Evolutionary conservation across 2,797 vertebrate species (phyloP).

Genomic region (Phoeniculus purpureus): DNA sequence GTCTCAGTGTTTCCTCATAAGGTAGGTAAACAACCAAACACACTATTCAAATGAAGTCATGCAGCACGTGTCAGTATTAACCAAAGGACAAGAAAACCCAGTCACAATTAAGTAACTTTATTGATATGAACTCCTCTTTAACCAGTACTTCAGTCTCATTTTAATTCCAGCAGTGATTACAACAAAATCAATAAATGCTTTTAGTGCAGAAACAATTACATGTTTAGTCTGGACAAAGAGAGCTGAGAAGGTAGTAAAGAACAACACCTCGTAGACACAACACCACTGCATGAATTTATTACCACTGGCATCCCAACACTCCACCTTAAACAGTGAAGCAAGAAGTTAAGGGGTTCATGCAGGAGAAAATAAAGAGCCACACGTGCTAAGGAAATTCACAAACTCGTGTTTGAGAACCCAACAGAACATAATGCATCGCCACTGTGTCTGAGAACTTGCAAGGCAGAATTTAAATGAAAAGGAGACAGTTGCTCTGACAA

Average conservation of each 20-base stretch:
- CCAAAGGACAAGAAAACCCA: not conserved
- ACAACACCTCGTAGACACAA: not conserved
- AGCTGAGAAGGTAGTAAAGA: not conserved
- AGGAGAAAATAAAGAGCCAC: not conserved
- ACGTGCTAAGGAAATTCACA: not conserved
- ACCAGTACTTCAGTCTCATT: not conserved
- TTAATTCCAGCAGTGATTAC: not conserved
- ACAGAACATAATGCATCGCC: not conserved
- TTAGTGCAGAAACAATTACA: not conserved
- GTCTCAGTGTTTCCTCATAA: too few species aligned
- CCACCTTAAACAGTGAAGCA: not conserved
- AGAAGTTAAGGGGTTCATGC: not conserved
- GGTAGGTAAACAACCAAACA: not conserved
- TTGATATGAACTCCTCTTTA: conserved; percentile 1
- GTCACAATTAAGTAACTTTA: not conserved
- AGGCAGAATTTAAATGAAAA: not conserved
- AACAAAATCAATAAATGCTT: not conserved
- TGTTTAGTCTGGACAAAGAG: not conserved
- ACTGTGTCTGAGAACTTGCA: not conserved
- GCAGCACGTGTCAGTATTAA: not conserved
- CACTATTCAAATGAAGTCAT: not conserved
- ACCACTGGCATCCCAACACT: not conserved
- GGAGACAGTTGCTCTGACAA: not conserved
- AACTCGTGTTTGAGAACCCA: not conserved
- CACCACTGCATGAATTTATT: rapidly evolving